Base-by-base conservation (phyloP, 2,888 invertebrate genomes). In the Prenolepis imparis region DNA sequence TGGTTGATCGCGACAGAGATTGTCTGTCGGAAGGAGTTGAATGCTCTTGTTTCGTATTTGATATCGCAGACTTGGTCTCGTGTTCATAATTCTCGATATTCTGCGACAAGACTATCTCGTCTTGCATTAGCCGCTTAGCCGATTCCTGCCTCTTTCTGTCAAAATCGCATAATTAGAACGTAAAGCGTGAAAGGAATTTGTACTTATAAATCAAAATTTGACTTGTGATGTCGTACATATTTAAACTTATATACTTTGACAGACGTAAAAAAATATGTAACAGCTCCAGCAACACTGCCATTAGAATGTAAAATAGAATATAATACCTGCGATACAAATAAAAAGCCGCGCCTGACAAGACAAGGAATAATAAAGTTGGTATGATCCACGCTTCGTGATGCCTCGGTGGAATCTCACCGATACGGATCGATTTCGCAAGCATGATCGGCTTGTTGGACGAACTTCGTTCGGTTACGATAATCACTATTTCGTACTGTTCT, bases 401-500 rank as follows among this genome's bases (percentile, higher is more conserved):
- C 21, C 59, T 80, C 18, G 52, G 77, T 8, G 83, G 70, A 18
- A 80, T 4, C 12, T 87, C 85, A 8, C 83, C 88, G 28, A 91
- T 66, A 6, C 48, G 67, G 21, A 90, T 84, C 36, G 82, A 64
- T 52, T 73, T 61, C 4, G 77, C 41, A 24, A 86, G 18, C 18
- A 87, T 75, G 66, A 86, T 68, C 63, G 77, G 15, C 28, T 72
- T 39, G 15, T 66, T n/a, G 21, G 24, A 74, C 32, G 52, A 81
- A 84, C 15, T 64, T 11, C 3, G 32, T 5, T 63, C 39, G 6
- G 52, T 75, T 64, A 87, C 68, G 3, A 91, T 68, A 21, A 90
- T 28, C 24, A 85, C 6, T 28, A 92, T 78, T 6, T 74, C 70
- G 41, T 92, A 92, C 11, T 72, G 84, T 15, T 87, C 78, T 15